A percentile compares a stretch with the other conserved stretches of the same genome.
Evolutionary conservation across 2,888 invertebrate species (phyloP).

Genomic region (Drosophila histrio): DNA sequence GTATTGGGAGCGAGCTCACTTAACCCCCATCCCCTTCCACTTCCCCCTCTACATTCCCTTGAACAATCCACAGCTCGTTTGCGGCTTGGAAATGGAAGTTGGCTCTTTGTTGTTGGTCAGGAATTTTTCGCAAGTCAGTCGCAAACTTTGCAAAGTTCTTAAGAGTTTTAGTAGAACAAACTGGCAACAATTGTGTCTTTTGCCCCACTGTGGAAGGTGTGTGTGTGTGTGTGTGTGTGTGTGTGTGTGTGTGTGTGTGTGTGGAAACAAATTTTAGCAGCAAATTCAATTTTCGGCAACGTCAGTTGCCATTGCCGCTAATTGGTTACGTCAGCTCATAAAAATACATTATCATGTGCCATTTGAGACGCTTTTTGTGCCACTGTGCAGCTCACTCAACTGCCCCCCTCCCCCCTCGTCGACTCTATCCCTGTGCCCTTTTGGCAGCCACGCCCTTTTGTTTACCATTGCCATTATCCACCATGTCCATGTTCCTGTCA

Average conservation of each 20-base stretch:
- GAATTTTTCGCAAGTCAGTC: conserved; percentile 59
- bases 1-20: conserved; percentile 55
- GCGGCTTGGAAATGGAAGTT: conserved; percentile 26
- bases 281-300: conserved; percentile 56
- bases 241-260: conserved; percentile 16
- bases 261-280: conserved; percentile 36
- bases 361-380: conserved; percentile 43
- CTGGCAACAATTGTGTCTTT: not conserved
- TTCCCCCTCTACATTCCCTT: not conserved
- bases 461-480: conserved; percentile 51
- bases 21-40: not conserved
- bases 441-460: conserved; percentile 51
- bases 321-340: conserved; percentile 56
- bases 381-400: conserved; percentile 52
- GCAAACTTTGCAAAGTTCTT: conserved; percentile 12
- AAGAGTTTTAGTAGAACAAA: conserved; percentile 5
- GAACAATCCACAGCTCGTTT: conserved; percentile 48
- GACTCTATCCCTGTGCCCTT: not conserved
- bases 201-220: not conserved
- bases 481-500: conserved; percentile 41
- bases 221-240: conserved; percentile 4
- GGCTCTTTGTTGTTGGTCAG: conserved; percentile 29
- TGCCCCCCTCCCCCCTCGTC: not conserved
- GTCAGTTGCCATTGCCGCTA: conserved; percentile 37
- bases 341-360: conserved; percentile 42